Base-by-base conservation (phyloP, 2,797 vertebrate genomes). In the Pristis pectinata region DNA sequence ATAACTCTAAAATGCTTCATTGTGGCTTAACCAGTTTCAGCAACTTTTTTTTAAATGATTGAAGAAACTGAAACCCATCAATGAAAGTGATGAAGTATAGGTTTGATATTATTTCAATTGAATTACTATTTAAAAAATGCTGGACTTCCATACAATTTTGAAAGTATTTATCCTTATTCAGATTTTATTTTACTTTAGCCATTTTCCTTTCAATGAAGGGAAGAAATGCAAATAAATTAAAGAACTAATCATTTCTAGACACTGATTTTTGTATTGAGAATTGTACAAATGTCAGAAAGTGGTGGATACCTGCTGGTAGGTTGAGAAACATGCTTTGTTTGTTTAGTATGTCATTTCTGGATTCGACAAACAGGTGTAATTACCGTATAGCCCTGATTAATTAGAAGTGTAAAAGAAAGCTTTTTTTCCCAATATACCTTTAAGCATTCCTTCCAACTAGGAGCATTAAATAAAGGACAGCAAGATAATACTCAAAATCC, bases 401-500 rank as follows among this genome's bases (percentile, higher is more conserved):
- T 91, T 59, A 37, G 59, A 64, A 91, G 59, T 91, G 61, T 91
- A 91, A 91, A 91, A 91, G 24, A 61, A 41, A 91, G n/a, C n/a
- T 61, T 64, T 37, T 67, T 91, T 72, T 15, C n/a, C 6, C 41
- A 93, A 49, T 76, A 70, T 94, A 56, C 92, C 22, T 24, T 41
- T 49, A 15, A 74, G 44, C 30, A 94, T 94, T 94, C 37, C 44
- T 74, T 93, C 92, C 27, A 94, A 76, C 44, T 76, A 3, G 8
- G 24, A 76, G 27, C 49, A 76, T 76, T 74, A 72, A 93, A 44
- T 93, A 64, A 72, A 93, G 37, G 61, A 27, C 91, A 93, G 41
- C 67, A 74, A 72, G 44, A 72, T 70, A 74, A 94, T 34, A 70
- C 92, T 94, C 67, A 53, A 94, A 93, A 94, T 56, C 92, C 70